Conservation (phyloP, 2,888 invertebrate species). For the Hypomecis punctinalis region DNA sequence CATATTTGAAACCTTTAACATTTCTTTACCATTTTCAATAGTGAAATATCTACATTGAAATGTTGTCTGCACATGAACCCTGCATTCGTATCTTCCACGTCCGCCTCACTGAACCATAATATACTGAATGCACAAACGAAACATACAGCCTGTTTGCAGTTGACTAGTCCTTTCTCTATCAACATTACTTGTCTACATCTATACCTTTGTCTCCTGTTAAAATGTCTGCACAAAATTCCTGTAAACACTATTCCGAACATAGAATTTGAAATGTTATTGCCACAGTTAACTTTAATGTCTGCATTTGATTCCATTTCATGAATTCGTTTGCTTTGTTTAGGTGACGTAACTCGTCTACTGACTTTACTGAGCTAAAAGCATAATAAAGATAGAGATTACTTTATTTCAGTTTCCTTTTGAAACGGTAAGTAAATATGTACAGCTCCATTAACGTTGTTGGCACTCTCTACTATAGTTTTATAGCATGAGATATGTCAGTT, state of each 20-base stretch:
- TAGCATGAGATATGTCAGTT: neutral
- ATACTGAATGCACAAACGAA: conserved; percentile 35
- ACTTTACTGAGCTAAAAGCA: conserved; percentile 24
- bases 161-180: conserved; percentile 40
- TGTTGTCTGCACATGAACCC: conserved; percentile 32
- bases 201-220: conserved; percentile 37
- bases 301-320: conserved; percentile 35
- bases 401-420: conserved; percentile 14
- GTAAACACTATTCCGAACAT: conserved; percentile 30
- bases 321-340: conserved; percentile 28
- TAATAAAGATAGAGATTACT: conserved; percentile 6
- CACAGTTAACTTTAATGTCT: conserved; percentile 33
- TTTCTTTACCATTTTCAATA: conserved; percentile 6
- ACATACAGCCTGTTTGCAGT: conserved; percentile 38
- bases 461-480: neutral
- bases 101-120: conserved; percentile 43
- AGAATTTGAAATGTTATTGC: conserved; percentile 35
- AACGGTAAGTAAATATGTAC: neutral
- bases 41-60: conserved; percentile 21
- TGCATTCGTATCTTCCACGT: conserved; percentile 41
- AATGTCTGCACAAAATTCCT: conserved; percentile 27
- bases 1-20: conserved; percentile 13
- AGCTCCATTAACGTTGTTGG: neutral
- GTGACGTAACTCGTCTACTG: conserved; percentile 27
- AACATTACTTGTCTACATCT: conserved; percentile 37